Conservation (phyloP, 2,113 vertebrate species). For the Phainopepla nitens region DNA sequence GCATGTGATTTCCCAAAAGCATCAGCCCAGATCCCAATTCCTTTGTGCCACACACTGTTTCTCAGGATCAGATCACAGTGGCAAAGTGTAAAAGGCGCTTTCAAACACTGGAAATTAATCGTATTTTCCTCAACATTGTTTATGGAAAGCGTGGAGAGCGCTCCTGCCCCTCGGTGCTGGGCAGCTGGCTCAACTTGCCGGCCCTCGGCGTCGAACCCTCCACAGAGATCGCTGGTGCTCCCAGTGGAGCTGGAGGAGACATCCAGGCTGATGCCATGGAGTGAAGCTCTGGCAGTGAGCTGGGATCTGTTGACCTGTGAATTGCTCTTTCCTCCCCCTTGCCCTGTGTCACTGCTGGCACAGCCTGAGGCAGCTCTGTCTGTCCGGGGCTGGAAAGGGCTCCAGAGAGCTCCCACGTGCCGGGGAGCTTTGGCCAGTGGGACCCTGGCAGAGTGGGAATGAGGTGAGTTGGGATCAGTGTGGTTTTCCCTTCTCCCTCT, state of each 20-base stretch:
- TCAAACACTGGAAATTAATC: constrained; percentile 15
- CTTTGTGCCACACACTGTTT: constrained; percentile 33
- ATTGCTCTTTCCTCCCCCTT: not conserved
- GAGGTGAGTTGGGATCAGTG: not conserved
- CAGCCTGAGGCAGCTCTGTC: not conserved
- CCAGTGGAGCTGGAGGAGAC: not conserved
- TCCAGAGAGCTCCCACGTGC: not conserved
- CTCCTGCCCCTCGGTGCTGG: not conserved
- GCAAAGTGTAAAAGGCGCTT: not conserved
- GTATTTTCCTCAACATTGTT: constrained; percentile 14
- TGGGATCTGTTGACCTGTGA: not conserved
- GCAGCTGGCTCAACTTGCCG: not conserved
- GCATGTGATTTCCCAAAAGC: constrained; percentile 61
- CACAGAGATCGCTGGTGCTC: fast-evolving
- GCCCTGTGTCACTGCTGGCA: not conserved
- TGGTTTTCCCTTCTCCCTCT: not conserved
- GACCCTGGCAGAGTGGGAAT: not conserved
- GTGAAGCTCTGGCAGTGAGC: not conserved
- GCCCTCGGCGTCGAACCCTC: not conserved
- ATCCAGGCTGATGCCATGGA: not conserved
- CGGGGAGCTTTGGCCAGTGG: not conserved
- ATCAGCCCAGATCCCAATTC: constrained; percentile 8
- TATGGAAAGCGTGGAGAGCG: not conserved
- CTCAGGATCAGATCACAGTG: constrained; percentile 41
- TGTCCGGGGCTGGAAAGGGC: not conserved